phyloP scores from a whole-genome alignment of 2,888 invertebrate species.

The Parnassius orleans region DNA sequence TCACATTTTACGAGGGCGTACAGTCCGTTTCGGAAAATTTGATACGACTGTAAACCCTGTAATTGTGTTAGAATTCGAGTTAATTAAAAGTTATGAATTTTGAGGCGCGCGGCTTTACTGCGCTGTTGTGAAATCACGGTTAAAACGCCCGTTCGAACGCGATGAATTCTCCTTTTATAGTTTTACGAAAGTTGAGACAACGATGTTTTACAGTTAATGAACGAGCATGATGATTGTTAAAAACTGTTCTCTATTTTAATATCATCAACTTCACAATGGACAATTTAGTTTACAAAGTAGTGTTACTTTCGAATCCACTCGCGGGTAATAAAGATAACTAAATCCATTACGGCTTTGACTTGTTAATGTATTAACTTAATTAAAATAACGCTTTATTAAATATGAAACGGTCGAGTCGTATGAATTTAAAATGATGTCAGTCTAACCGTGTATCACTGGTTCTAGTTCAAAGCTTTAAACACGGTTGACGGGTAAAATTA shows the following conservation, averaged over 20 bases:
- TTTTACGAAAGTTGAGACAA: constrained; percentile 51
- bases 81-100: constrained; percentile 81
- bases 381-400: constrained; percentile 16
- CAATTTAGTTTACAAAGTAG: constrained; percentile 41
- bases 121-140: constrained; percentile 51
- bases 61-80: constrained; percentile 77
- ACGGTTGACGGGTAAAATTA: not conserved
- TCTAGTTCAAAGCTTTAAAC: not conserved
- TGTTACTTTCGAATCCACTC: constrained; percentile 33
- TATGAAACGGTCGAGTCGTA: constrained; percentile 1
- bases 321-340: constrained; percentile 29
- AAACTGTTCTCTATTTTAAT: constrained; percentile 21
- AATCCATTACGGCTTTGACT: constrained; percentile 12
- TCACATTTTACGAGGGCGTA: constrained; percentile 78
- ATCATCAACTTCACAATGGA: constrained; percentile 44
- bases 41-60: constrained; percentile 78
- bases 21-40: constrained; percentile 79
- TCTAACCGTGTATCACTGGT: not conserved
- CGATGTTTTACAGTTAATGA: constrained; percentile 24
- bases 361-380: constrained; percentile 19
- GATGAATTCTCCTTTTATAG: constrained; percentile 43
- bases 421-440: constrained; percentile 14
- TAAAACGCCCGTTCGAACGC: constrained; percentile 46
- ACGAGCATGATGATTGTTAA: constrained; percentile 24
- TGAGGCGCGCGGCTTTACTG: constrained; percentile 66